phyloP scores from a whole-genome alignment of 2,888 invertebrate genomes.

The Nesidiocoris tenuis region DNA sequence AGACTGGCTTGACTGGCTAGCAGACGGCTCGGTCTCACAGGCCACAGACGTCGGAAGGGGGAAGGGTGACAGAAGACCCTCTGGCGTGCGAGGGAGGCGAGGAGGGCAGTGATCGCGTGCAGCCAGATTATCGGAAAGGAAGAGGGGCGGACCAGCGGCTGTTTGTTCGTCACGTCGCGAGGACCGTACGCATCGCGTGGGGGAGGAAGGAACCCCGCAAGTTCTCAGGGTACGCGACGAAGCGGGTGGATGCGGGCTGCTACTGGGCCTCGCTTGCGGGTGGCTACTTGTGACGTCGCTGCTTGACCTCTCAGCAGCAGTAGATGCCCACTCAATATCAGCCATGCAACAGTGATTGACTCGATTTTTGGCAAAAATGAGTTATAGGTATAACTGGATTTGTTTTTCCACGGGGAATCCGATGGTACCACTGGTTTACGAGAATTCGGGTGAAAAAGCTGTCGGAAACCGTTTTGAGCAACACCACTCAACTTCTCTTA shows the following conservation, averaged over 20 bases:
- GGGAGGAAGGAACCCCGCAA: neutral
- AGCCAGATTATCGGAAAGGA: neutral
- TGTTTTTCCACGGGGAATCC: no score
- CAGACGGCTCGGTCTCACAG: neutral
- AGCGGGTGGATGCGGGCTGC: neutral
- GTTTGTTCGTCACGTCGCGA: neutral
- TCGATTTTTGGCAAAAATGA: no score
- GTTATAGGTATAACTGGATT: no score
- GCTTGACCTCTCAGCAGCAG: no score
- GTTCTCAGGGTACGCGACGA: neutral
- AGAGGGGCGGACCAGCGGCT: neutral
- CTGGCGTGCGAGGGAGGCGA: neutral
- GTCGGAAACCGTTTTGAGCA: no score
- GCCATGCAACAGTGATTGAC: no score
- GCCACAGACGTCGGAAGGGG: neutral
- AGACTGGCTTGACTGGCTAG: slow-evolving; percentile 22
- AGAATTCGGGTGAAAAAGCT: no score
- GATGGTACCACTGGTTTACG: no score
- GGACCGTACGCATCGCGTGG: neutral
- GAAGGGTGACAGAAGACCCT: neutral
- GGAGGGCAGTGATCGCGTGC: neutral
- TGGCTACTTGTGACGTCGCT: neutral
- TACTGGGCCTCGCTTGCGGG: neutral
- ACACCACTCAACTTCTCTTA: no score
- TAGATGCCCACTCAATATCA: no score